Evolutionary conservation across 2,888 invertebrate species (phyloP), one percentile per base, ranked within the genome.

Genomic region (Gymnosoma rotundatum): DNA sequence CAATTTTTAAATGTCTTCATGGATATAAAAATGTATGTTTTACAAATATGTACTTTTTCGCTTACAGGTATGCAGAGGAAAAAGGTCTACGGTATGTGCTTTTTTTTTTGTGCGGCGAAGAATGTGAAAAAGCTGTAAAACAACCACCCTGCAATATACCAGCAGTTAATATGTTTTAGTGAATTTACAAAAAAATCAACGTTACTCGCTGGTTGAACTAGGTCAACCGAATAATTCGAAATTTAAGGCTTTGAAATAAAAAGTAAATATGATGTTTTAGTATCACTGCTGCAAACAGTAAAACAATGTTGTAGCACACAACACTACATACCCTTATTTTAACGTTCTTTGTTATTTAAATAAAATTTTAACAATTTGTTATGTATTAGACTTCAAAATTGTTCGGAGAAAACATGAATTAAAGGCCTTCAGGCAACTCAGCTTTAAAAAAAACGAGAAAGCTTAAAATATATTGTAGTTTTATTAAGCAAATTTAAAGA

Each of bases 211-310:
- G 50, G 12, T 48, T 64, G 69, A 83, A 83, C 83, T 69, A 83
- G 83, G 83, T 83, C 83, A 83, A 78, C 72, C 76, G 67, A 78
- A 63, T 80, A 78, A 83, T 83, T 73, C 76, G 80, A 76, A 67
- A 73, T 80, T 76, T 76, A 79, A 79, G 75, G 32, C 76, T 67
- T 58, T 67, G 12, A 14, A 58, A 38, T 76, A 32, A 32, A 32
- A 32, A 32, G 48, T 66, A 50, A 64, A 14, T 48, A n/a, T n/a
- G 56, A 42, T 42, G 42, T 42, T 42, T 58, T 10, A 32, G 60
- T 67, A 20, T 32, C 52, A 32, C 52, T 52, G 50, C 50, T 52
- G 12, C 36, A 21, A 12, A 8, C 9, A 16, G 48, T n/a, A 48
- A 64, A 18, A 32, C 64, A 64, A 64, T 18, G 18, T 42, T 48